These are phyloP conservation scores for Podiceps cristatus DNA, from an alignment of 2,113 vertebrate genomes.

Conservation along the genomic window DNA sequence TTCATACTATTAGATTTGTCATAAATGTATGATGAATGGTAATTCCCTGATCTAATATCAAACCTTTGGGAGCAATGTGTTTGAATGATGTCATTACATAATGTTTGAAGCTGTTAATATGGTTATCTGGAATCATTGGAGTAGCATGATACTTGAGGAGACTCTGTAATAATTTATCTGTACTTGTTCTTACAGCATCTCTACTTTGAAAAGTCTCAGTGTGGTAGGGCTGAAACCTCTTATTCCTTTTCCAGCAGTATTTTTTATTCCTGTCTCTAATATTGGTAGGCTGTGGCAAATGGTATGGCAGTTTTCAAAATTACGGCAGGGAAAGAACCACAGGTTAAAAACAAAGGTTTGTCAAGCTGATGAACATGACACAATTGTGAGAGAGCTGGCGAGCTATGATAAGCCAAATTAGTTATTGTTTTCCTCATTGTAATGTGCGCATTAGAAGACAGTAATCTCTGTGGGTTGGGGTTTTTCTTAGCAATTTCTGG, in stretches of 20 bases:
- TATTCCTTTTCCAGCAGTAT: neutral
- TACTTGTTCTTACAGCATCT: neutral
- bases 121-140: slow-evolving; percentile 56
- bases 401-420: neutral
- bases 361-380: rapidly evolving
- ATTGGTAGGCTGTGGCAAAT: neutral
- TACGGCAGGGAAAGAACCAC: neutral
- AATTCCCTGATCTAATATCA: slow-evolving; percentile 47
- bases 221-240: neutral
- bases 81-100: slow-evolving; percentile 66
- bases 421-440: neutral
- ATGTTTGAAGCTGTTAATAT: slow-evolving; percentile 47
- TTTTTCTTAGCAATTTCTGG: neutral
- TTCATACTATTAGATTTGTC: slow-evolving; percentile 46
- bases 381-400: neutral
- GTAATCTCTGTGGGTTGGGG: neutral
- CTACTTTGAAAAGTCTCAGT: neutral
- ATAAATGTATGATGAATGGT: slow-evolving; percentile 42
- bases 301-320: neutral
- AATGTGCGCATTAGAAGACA: neutral
- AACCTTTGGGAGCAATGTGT: slow-evolving; percentile 58
- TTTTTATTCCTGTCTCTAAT: neutral
- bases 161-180: neutral
- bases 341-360: neutral
- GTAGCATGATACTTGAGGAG: neutral